These are phyloP conservation scores for Allygus modestus DNA, from an alignment of 2,888 invertebrate genomes.

Conservation along the genomic window DNA sequence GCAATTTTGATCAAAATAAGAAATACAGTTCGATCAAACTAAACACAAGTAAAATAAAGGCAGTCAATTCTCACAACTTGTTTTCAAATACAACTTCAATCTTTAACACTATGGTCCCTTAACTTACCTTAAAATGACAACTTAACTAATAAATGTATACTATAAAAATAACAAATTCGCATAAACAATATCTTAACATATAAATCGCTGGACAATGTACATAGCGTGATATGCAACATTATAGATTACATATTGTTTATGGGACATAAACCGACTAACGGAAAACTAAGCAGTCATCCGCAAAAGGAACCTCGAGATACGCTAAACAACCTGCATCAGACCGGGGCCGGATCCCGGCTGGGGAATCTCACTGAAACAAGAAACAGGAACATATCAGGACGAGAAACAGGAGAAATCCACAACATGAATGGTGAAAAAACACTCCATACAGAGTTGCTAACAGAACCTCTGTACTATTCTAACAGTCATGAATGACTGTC, in stretches of 20 bases:
- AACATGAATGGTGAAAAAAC: too few species aligned
- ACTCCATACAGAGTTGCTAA: too few species aligned
- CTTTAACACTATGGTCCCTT: slow-evolving; percentile 19
- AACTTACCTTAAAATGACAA: slow-evolving; percentile 10
- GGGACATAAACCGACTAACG: not conserved
- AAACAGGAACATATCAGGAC: not conserved
- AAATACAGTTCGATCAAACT: too few species aligned
- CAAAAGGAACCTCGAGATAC: slow-evolving; percentile 27
- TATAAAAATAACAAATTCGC: slow-evolving; percentile 40
- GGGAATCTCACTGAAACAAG: slow-evolving; percentile 59
- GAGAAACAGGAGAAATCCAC: too few species aligned
- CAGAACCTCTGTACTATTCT: too few species aligned
- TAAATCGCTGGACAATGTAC: slow-evolving; percentile 18
- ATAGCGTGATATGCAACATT: slow-evolving; percentile 22
- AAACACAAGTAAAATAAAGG: too few species aligned
- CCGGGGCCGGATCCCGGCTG: slow-evolving; percentile 61
- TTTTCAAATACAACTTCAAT: not conserved
- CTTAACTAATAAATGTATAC: not conserved
- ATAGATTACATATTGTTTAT: slow-evolving; percentile 12
- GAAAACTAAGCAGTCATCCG: not conserved
- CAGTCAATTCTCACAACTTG: not conserved
- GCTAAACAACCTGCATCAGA: slow-evolving; percentile 63
- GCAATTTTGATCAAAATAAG: too few species aligned
- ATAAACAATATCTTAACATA: slow-evolving; percentile 18
- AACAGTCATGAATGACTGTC: too few species aligned